These are phyloP conservation scores for Sceliomorpha sp. DNA, from an alignment of 2,888 invertebrate genomes.

Conservation along the genomic window DNA sequence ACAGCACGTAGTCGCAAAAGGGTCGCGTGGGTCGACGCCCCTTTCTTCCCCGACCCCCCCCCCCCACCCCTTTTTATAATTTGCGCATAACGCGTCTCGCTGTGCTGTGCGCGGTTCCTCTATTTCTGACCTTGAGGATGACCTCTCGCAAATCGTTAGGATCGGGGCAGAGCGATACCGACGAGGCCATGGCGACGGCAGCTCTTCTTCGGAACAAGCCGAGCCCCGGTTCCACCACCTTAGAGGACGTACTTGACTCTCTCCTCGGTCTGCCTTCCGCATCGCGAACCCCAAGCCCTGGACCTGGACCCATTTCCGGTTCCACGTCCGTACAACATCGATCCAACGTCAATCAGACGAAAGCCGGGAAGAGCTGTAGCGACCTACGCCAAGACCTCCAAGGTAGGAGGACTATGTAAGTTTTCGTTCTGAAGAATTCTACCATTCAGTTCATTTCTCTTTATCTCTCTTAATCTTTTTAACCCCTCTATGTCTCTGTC, in stretches of 20 bases:
- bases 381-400: constrained; percentile 82
- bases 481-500: constrained; percentile 14
- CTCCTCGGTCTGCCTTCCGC: constrained; percentile 90
- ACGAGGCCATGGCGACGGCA: constrained; percentile 76
- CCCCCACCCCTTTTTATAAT: constrained; percentile 7
- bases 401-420: constrained; percentile 90
- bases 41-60: no score
- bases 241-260: constrained; percentile 96
- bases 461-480: constrained; percentile 26
- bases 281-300: constrained; percentile 88
- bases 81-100: constrained; percentile 6
- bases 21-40: no score
- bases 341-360: constrained; percentile 68
- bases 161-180: constrained; percentile 77
- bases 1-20: no score
- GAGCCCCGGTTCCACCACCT: constrained; percentile 89
- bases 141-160: constrained; percentile 65
- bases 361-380: constrained; percentile 77
- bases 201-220: constrained; percentile 78
- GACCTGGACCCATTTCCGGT: constrained; percentile 76
- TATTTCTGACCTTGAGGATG: constrained; percentile 42
- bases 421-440: constrained; percentile 83
- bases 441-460: constrained; percentile 54
- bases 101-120: constrained; percentile 11
- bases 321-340: constrained; percentile 70